Evolutionary conservation across 2,888 invertebrate genomes (phyloP).

Genomic region (Elmis aenea): DNA sequence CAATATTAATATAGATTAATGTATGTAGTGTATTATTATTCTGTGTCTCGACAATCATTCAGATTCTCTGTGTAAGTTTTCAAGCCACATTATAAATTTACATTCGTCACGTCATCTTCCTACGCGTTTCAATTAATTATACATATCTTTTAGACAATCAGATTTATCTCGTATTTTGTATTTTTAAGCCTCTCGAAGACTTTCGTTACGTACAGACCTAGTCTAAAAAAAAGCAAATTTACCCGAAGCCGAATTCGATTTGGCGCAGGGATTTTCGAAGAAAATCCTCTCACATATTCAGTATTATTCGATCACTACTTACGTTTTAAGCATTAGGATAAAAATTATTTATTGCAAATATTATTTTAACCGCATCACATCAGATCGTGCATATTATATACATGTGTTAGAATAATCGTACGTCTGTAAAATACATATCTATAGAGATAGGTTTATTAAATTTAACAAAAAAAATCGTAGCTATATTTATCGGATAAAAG

Average conservation of each 20-base stretch:
- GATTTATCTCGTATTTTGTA: constrained; percentile 6
- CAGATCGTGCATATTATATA: too few species aligned
- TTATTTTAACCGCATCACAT: too few species aligned
- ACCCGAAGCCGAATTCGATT: constrained; percentile 4
- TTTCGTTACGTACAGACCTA: constrained; percentile 15
- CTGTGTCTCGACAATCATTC: constrained; percentile 14
- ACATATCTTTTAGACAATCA: constrained; percentile 32
- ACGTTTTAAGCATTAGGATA: too few species aligned
- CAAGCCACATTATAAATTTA: constrained; percentile 11
- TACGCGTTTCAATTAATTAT: constrained; percentile 42
- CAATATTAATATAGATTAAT: constrained; percentile 30
- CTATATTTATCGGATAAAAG: too few species aligned
- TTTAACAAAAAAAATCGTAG: too few species aligned
- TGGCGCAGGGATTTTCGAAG: constrained; percentile 6
- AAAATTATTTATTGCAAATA: too few species aligned
- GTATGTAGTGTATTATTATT: not conserved
- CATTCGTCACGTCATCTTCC: constrained; percentile 30
- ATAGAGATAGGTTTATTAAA: too few species aligned
- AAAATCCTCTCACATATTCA: too few species aligned
- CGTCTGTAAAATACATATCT: too few species aligned
- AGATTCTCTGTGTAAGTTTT: constrained; percentile 13
- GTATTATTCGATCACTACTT: too few species aligned
- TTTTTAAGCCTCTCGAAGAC: too few species aligned
- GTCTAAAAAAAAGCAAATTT: constrained; percentile 5
- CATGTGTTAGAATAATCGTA: too few species aligned